Evolutionary conservation across 2,113 vertebrate species (phyloP), one percentile per base, ranked within the genome.

Genomic region (Chroicocephalus ridibundus): DNA sequence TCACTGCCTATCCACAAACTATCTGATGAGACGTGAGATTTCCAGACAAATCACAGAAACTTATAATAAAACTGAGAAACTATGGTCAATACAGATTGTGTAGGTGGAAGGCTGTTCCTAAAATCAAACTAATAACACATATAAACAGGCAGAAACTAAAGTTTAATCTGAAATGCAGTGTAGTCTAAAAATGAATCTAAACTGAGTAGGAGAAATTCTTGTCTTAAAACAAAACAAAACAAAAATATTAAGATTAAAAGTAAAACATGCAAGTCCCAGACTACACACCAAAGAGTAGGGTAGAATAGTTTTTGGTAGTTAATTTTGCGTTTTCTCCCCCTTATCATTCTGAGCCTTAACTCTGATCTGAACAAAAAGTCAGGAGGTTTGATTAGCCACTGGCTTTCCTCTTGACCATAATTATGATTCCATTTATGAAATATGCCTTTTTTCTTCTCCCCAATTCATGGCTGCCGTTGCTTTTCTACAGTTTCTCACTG

Each of bases 381-480:
- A 57, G 18, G 25, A 64, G 7, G 8, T 40, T 58, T 70, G 47
- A 74, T 54, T 55, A 86, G 12, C 17, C 32, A 52, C 16, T 36
- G 15, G 12, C 20, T 85, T 94, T 88, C 22, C 25, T 62, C 25
- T 64, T 66, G 13, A 24, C 7, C 9, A 29, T 52, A 68, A 70
- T 79, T 69, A 61, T 55, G 8, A 58, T 92, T 81, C 6, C 3
- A 22, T 76, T 86, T 40, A 22, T 52, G 9, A 86, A 92, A 52
- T 18, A 60, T 17, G 3, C 3, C 5, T 82, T 47, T 80, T 80
- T 65, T 51, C 14, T 88, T 52, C 19, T 94, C 7, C 34, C 8
- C 3, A 31, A 0, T 82, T 76, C n/a, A 38, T 31, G 18, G 10
- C 6, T 95, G 21, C 12, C 21, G 1, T 74, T 62, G 4, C 3